Evolutionary conservation across 2,797 vertebrate species (phyloP), one percentile per base, ranked within the genome.

Genomic region (Rhinophrynus dorsalis): DNA sequence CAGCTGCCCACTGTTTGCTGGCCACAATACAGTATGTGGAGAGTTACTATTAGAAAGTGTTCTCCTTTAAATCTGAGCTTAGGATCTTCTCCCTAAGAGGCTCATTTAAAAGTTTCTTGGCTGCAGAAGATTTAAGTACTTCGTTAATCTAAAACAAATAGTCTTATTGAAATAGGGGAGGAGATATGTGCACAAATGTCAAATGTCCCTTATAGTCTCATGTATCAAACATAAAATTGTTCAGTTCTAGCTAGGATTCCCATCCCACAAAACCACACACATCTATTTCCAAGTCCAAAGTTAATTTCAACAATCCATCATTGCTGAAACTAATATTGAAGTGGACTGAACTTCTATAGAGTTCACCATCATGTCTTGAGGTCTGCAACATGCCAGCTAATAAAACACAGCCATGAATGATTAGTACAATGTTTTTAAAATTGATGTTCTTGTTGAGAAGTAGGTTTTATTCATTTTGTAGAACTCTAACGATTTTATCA

Each of bases 281-380:
- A 65, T 65, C 44, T 72, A 65, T 72, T 72, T 72, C 26, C 68
- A 64, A 65, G 61, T 51, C 60, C 68, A 17, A 35, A 72, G 60
- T 72, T 72, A 50, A 72, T 72, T 72, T 72, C 68, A 65, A 58
- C 61, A 62, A 72, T 72, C 60, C 68, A 72, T 72, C 68, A 65
- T 72, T 58, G 52, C 61, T 23, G 52, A 65, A 72, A 58, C 60
- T 58, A 58, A 72, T 72, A 72, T 72, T 64, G 56, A 58, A 72
- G 42, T 59, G 38, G 60, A 65, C 52, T 72, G 68, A 72, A 72
- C 68, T 72, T 64, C 68, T 72, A 17, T 47, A 65, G 52, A 72
- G 68, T 72, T 72, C 68, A 72, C 12, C 44, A 35, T 58, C 61
- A 52, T 64, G 61, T 58, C 23, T 35, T 58, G 52, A 58, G 60